These are phyloP conservation scores for Axinella damicornis DNA, from an alignment of 37 sponge, comb jelly and placozoan species.

Conservation along the genomic window DNA sequence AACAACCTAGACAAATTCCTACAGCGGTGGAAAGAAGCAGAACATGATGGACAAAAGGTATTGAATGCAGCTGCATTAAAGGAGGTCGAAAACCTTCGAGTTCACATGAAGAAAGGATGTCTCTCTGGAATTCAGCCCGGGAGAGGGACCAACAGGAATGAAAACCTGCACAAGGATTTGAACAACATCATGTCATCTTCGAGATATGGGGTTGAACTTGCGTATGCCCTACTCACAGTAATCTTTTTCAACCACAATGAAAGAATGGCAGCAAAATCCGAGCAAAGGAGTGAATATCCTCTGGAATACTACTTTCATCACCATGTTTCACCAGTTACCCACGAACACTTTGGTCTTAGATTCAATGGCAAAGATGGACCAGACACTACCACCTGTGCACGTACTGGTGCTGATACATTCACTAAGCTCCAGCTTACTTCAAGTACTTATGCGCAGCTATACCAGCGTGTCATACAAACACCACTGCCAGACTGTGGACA, in stretches of 20 bases:
- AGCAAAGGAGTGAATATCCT: too few relatives aligned
- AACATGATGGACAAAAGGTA: background rate
- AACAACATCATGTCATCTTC: slow-evolving; percentile 3
- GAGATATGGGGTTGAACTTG: slow-evolving; percentile 47
- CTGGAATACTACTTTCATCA: too few relatives aligned
- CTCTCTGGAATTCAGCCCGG: slow-evolving; percentile 44
- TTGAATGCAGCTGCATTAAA: slow-evolving; percentile 24
- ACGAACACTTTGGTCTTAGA: too few relatives aligned
- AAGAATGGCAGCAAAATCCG: too few relatives aligned
- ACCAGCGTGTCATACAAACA: too few relatives aligned
- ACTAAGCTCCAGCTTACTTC: too few relatives aligned
- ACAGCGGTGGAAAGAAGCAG: slow-evolving; percentile 13
- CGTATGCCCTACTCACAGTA: slow-evolving; percentile 31
- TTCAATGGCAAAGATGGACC: too few relatives aligned
- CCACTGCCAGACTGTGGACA: too few relatives aligned
- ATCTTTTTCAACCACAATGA: slow-evolving; percentile 46
- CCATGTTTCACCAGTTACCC: too few relatives aligned
- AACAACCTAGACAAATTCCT: slow-evolving; percentile 6
- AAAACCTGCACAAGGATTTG: slow-evolving; percentile 37
- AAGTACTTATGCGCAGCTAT: too few relatives aligned
- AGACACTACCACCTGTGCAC: too few relatives aligned
- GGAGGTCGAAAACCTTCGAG: slow-evolving; percentile 23
- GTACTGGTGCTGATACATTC: too few relatives aligned
- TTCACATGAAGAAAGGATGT: slow-evolving; percentile 47
- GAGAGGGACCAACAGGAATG: slow-evolving; percentile 55